phyloP scores from a whole-genome alignment of 2,113 vertebrate genomes.

The Bufo bufo region DNA sequence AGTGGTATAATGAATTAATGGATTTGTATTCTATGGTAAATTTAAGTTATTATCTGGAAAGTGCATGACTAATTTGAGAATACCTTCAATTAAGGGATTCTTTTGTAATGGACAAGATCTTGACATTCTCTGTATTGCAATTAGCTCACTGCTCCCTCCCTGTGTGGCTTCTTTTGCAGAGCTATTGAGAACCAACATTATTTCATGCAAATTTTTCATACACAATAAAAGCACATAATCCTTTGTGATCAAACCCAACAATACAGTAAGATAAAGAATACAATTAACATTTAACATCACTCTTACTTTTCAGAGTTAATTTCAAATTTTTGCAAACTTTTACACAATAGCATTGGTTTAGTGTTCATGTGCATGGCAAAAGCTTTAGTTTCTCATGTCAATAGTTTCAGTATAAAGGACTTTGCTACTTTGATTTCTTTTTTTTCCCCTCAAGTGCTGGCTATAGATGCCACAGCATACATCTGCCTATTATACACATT shows the following conservation, averaged over 20 bases:
- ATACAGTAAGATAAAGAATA: slow-evolving; percentile 7
- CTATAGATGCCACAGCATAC: too few species aligned
- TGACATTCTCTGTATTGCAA: slow-evolving; percentile 47
- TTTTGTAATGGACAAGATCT: slow-evolving; percentile 43
- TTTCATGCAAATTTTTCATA: slow-evolving; percentile 45
- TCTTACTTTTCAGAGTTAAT: slow-evolving; percentile 5
- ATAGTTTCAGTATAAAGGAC: not conserved
- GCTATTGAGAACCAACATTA: slow-evolving; percentile 23
- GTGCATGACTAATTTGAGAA: slow-evolving; percentile 50
- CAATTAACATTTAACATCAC: not conserved
- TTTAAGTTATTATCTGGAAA: slow-evolving; percentile 52
- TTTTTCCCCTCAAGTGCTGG: too few species aligned
- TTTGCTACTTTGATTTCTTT: not conserved
- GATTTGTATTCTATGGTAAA: slow-evolving; percentile 42
- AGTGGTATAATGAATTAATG: slow-evolving; percentile 46
- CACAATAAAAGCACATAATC: slow-evolving; percentile 23
- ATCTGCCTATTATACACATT: too few species aligned
- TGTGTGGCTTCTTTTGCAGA: slow-evolving; percentile 15
- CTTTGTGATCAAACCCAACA: slow-evolving; percentile 30
- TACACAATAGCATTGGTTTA: not conserved
- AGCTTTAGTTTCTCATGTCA: not conserved
- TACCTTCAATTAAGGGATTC: slow-evolving; percentile 28
- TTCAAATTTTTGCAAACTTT: slow-evolving; percentile 19
- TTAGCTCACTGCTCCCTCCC: slow-evolving; percentile 20
- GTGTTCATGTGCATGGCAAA: not conserved